phyloP scores from a whole-genome alignment of 2,113 vertebrate species.

The Seriola dumerili region DNA sequence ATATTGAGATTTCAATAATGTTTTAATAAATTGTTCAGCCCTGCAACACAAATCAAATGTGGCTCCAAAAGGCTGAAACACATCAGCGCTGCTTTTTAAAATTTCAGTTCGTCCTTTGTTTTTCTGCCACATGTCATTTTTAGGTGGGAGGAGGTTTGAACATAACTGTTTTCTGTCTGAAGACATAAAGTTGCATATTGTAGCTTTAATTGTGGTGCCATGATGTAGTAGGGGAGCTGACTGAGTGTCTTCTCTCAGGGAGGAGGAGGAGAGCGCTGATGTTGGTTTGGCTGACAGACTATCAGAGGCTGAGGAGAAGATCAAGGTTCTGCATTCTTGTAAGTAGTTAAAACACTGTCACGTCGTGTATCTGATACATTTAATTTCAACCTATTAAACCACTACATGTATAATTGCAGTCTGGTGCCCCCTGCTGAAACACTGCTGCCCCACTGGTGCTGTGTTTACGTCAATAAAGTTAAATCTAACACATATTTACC shows the following conservation, averaged over 20 bases:
- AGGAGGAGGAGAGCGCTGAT: constrained; percentile 88
- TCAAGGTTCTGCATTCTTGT: constrained; percentile 96
- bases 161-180: not conserved
- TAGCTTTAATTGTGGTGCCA: constrained; percentile 8
- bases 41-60: no score
- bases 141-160: constrained; percentile 7
- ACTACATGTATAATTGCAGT: not conserved
- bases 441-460: constrained; percentile 1
- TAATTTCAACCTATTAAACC: constrained; percentile 33
- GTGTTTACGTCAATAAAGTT: constrained; percentile 21
- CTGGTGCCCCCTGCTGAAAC: constrained; percentile 53
- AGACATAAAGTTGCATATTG: constrained; percentile 14
- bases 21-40: no score
- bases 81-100: no score
- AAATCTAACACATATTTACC: not conserved
- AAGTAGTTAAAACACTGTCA: constrained; percentile 60
- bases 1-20: no score
- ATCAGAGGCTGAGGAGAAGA: constrained; percentile 95
- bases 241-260: constrained; percentile 80
- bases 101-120: not conserved
- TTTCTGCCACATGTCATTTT: not conserved
- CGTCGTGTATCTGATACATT: constrained; percentile 40
- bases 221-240: constrained; percentile 35
- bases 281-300: constrained; percentile 90
- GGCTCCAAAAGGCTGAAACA: no score